Evolutionary conservation across 2,113 vertebrate genomes (phyloP), one percentile per base, ranked within the genome.

Genomic region (Nycticorax nycticorax): DNA sequence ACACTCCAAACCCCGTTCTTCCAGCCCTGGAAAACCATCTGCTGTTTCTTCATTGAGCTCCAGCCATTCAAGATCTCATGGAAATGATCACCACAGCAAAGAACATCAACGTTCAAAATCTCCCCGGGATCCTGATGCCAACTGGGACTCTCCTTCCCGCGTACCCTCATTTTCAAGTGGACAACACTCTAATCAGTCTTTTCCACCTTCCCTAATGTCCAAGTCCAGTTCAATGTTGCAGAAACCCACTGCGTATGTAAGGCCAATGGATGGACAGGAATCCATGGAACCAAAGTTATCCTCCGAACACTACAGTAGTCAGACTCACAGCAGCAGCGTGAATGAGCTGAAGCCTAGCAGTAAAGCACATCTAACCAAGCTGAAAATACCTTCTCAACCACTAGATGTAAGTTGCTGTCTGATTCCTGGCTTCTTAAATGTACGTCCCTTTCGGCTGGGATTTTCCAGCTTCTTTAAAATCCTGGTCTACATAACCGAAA

Each of bases 181-280:
- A 78, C 99, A 99, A 93, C 99, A 99, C 97, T 98, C 99, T 43
- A 99, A 81, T 91, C 99, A 99, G 97, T 97, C 99, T 91, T 99
- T 99, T 94, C 99, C 99, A 14, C 99, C 99, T 20, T 99, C 99
- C 6, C 98, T 99, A 32, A 99, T 99, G 99, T 98, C 99, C 96
- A 99, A 99, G 96, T 98, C 99, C 69, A 98, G 98, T 96, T 99
- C 99, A 75, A 99, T 99, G 99, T 96, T 98, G 59, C 99, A 99
- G 97, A 99, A 99, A 94, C 99, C 99, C 96, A 99, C 99, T 21
- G 99, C 99, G 8, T 99, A 99, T 30, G 99, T 99, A 8, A 98
- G 99, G 97, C 99, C 99, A 41, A 99, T 99, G 99, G 99, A 99
- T 20, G 99, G 99, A 92, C 99, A 99, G 97, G 99, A 99, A 75